Conservation (phyloP, 2,888 invertebrate genomes). For the Pelosia muscerda region DNA sequence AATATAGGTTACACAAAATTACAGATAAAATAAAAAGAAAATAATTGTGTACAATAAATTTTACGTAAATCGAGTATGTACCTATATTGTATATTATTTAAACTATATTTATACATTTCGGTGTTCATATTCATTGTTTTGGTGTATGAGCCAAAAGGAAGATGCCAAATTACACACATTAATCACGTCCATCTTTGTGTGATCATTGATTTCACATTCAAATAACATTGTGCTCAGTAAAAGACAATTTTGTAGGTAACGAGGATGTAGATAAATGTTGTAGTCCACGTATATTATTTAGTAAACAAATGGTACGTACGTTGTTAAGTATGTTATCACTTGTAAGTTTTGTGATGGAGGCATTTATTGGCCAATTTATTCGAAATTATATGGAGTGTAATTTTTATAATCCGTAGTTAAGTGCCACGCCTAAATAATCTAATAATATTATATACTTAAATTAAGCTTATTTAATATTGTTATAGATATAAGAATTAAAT, state of each 20-base stretch:
- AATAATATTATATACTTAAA: conserved; percentile 70
- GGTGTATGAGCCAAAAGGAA: conserved; percentile 80
- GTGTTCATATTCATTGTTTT: conserved; percentile 63
- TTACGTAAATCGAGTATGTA: conserved; percentile 1
- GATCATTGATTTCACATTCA: conserved; percentile 59
- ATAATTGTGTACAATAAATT: background rate
- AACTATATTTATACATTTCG: conserved; percentile 19
- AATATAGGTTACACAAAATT: background rate
- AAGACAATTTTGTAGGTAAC: conserved; percentile 77
- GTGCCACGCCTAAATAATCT: conserved; percentile 83
- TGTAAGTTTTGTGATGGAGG: conserved; percentile 79
- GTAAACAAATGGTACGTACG: conserved; percentile 38
- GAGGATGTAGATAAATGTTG: conserved; percentile 62
- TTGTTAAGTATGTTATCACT: conserved; percentile 48
- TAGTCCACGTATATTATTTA: conserved; percentile 59
- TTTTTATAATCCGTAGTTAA: conserved; percentile 80
- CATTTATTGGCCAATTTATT: conserved; percentile 83
- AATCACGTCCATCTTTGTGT: conserved; percentile 69
- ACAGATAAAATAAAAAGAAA: conserved; percentile 11
- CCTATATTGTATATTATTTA: conserved; percentile 9
- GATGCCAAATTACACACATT: conserved; percentile 79
- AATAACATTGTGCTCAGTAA: conserved; percentile 77
- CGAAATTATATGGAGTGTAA: conserved; percentile 74
- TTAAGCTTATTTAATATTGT: conserved; percentile 83
- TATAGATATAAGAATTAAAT: conserved; percentile 73